These are phyloP conservation scores for Cebidichthys violaceus DNA, from an alignment of 2,113 vertebrate genomes.

Conservation along the genomic window DNA sequence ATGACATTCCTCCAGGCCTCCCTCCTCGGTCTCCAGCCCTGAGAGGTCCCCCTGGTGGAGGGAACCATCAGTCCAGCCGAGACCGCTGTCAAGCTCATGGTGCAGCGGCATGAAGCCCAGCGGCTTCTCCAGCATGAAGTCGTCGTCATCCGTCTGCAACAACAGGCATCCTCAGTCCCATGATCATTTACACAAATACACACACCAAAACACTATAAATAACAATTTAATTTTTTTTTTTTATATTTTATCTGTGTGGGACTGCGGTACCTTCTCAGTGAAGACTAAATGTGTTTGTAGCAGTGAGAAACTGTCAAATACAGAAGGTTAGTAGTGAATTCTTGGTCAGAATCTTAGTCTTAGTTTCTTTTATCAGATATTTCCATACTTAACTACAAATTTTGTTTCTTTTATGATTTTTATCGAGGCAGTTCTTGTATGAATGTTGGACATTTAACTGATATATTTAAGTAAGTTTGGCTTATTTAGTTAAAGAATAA, in stretches of 20 bases:
- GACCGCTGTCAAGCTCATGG: constrained; percentile 83
- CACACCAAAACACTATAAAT: background rate
- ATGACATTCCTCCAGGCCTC: constrained; percentile 82
- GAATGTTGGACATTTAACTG: background rate
- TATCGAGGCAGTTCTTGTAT: background rate
- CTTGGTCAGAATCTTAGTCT: background rate
- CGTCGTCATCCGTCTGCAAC: constrained; percentile 80
- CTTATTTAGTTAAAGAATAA: background rate
- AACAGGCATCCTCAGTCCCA: constrained; percentile 9
- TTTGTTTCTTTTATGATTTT: background rate
- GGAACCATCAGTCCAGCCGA: constrained; percentile 83
- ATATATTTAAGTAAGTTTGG: background rate
- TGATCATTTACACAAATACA: background rate
- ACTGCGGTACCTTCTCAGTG: background rate
- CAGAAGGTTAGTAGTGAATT: background rate
- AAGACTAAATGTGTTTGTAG: background rate
- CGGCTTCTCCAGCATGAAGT: constrained; percentile 77
- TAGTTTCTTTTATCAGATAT: background rate
- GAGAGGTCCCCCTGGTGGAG: constrained; percentile 84
- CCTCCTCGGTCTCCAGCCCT: constrained; percentile 82
- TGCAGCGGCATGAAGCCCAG: constrained; percentile 78
- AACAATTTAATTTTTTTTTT: too few species aligned
- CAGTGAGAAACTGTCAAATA: constrained; percentile 10
- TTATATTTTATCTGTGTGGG: background rate
- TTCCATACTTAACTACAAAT: background rate